A percentile compares a stretch with the other conserved stretches of the same genome.
Evolutionary conservation across 2,888 invertebrate genomes (phyloP).

Genomic region (Brachyptera risi): DNA sequence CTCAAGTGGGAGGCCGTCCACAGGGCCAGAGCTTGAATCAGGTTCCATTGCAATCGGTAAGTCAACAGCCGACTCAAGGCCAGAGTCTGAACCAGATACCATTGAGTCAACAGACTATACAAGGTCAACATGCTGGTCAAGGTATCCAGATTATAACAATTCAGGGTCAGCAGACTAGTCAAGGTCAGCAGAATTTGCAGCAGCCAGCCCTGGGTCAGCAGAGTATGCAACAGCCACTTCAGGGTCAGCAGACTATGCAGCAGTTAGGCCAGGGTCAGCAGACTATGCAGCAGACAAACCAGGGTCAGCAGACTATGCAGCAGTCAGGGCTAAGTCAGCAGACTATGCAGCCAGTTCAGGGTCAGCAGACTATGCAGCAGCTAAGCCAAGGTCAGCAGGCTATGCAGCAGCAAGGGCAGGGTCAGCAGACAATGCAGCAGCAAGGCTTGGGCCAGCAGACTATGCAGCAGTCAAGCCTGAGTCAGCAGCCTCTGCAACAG

Average conservation of each 20-base stretch:
- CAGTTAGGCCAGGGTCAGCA: constrained; percentile 27
- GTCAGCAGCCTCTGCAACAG: neutral
- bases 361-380: constrained; percentile 24
- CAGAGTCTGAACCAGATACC: neutral
- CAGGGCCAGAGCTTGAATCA: too few species aligned
- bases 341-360: constrained; percentile 11
- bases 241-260: constrained; percentile 39
- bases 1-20: too few species aligned
- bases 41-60: neutral
- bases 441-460: constrained; percentile 28
- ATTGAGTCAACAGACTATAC: neutral
- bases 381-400: constrained; percentile 25
- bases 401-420: constrained; percentile 34
- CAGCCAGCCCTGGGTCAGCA: constrained; percentile 19
- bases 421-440: constrained; percentile 31
- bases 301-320: too few species aligned
- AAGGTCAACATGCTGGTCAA: constrained; percentile 24
- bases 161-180: constrained; percentile 38
- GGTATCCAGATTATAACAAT: constrained; percentile 31
- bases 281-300: too few species aligned
- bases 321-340: too few species aligned
- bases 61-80: neutral
- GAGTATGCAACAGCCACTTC: constrained; percentile 28
- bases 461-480: neutral
- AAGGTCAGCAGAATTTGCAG: neutral